These are phyloP conservation scores for Castor canadensis DNA, from an alignment of 2,113 vertebrate species.

Conservation along the genomic window DNA sequence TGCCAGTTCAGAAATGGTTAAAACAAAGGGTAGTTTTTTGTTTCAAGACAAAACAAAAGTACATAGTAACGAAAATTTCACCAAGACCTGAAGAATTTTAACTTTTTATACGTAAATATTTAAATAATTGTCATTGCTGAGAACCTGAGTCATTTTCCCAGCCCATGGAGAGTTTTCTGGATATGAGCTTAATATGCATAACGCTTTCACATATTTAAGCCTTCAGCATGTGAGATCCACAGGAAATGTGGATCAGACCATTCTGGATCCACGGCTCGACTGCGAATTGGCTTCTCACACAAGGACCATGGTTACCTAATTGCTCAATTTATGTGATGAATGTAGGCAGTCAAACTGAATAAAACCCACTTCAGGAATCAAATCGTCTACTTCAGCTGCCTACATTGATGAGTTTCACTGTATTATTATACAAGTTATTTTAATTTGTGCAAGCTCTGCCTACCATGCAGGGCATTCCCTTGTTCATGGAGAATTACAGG, in stretches of 20 bases:
- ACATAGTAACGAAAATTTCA: not conserved
- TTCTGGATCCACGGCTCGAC: slow-evolving; percentile 13
- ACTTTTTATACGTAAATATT: not conserved
- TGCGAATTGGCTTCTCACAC: not conserved
- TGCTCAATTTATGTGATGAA: not conserved
- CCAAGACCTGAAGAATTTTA: not conserved
- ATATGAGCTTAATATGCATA: not conserved
- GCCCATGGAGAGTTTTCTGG: not conserved
- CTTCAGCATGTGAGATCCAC: not conserved
- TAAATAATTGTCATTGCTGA: not conserved
- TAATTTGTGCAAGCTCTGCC: not conserved
- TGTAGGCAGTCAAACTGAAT: slow-evolving; percentile 23
- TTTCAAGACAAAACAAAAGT: slow-evolving; percentile 9
- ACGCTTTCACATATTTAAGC: not conserved
- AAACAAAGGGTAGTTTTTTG: not conserved
- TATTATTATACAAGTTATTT: slow-evolving; percentile 65
- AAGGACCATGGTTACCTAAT: slow-evolving; percentile 15
- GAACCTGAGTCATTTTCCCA: not conserved
- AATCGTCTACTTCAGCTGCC: not conserved
- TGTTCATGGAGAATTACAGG: slow-evolving; percentile 16
- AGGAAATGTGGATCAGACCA: not conserved
- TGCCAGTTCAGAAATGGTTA: slow-evolving; percentile 1
- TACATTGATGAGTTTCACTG: not conserved
- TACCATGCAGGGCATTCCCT: not conserved
- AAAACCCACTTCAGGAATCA: not conserved